Percentiles rank a stretch among this genome's conserved stretches.
Evolutionary conservation across 2,113 vertebrate species (phyloP).

Genomic region (Sander lucioperca): DNA sequence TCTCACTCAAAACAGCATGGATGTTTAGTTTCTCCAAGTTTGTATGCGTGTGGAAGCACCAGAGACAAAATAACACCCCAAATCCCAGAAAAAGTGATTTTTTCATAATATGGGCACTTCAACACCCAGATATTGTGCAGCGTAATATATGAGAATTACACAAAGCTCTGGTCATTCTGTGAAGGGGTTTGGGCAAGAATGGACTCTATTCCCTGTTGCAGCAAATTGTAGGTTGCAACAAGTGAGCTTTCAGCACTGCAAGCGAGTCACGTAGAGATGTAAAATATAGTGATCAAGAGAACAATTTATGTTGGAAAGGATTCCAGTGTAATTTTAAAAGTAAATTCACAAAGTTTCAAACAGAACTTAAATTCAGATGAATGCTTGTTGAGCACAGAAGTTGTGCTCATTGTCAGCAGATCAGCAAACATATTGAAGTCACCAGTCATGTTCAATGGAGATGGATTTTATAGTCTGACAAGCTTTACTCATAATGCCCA

Average conservation of each 20-base stretch:
- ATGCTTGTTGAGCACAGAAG: neutral
- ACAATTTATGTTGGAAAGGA: neutral
- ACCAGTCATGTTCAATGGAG: slow-evolving; percentile 11
- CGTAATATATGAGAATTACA: neutral
- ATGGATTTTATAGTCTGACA: slow-evolving; percentile 3
- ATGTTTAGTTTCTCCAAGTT: too few species aligned
- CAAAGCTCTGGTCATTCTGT: neutral
- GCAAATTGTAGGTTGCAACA: neutral
- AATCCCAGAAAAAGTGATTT: too few species aligned
- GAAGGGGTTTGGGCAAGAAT: slow-evolving; percentile 2
- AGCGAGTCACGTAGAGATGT: neutral
- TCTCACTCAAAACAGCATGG: too few species aligned
- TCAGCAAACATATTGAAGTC: slow-evolving; percentile 33
- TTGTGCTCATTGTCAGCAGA: slow-evolving; percentile 37
- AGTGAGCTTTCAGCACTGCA: neutral
- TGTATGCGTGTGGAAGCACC: too few species aligned
- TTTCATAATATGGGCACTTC: neutral
- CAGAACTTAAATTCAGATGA: slow-evolving; percentile 6
- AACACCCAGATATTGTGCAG: neutral
- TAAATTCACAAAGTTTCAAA: neutral
- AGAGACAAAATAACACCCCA: too few species aligned
- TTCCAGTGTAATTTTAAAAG: neutral
- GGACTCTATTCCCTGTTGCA: neutral
- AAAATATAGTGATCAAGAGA: neutral
- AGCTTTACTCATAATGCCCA: neutral